Percentiles rank a stretch among this genome's conserved stretches.
phyloP scores from a whole-genome alignment of 2,888 invertebrate species.

The Spatulosminthurus flaviceps region DNA sequence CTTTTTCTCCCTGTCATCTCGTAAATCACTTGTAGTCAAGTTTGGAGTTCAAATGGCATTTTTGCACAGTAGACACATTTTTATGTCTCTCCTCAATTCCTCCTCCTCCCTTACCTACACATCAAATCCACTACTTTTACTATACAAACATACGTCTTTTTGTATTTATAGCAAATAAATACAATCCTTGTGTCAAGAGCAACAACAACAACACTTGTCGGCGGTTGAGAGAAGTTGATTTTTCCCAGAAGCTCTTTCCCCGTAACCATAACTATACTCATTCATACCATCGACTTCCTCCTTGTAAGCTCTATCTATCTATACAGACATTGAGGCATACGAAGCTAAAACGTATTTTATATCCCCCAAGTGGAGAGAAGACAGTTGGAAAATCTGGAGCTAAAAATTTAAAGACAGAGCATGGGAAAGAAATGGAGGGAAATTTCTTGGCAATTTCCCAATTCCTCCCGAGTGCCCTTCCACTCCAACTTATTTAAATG shows the following conservation, averaged over 20 bases:
- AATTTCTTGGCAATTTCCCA: conserved; percentile 18
- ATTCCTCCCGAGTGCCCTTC: background rate
- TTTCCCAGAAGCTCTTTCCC: too few species aligned
- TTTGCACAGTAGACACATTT: background rate
- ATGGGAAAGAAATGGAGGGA: background rate
- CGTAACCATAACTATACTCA: too few species aligned
- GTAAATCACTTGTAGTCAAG: conserved; percentile 3
- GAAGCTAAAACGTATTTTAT: too few species aligned
- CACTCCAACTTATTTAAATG: background rate
- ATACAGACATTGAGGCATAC: too few species aligned
- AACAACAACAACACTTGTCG: conserved; percentile 14
- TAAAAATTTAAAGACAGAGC: background rate
- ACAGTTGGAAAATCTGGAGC: too few species aligned
- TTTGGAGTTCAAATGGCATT: conserved; percentile 8
- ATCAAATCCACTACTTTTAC: too few species aligned
- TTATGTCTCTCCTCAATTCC: background rate
- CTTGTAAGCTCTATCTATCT: too few species aligned
- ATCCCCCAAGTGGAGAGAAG: too few species aligned
- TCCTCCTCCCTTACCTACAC: background rate
- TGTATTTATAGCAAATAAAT: conserved; percentile 2
- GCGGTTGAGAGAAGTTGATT: background rate
- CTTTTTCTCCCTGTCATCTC: background rate
- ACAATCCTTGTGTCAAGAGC: conserved; percentile 2
- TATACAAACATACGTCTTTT: background rate
- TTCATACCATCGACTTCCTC: too few species aligned